Conservation (phyloP, 2,113 vertebrate genomes). For the Ailuropoda melanoleuca region DNA sequence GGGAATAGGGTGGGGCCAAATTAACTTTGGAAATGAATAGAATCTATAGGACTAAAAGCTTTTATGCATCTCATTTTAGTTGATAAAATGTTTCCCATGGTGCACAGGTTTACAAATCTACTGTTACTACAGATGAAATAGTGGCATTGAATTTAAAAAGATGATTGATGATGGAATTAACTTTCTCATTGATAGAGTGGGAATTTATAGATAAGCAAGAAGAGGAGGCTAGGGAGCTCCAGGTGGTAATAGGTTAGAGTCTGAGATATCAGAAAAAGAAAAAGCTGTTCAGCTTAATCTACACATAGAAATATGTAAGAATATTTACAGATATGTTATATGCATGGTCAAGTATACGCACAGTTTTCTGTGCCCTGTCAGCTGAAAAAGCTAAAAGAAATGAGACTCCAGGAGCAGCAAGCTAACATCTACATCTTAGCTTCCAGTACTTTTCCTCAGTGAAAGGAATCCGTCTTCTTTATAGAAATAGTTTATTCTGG, state of each 20-base stretch:
- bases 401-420: neutral
- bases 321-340: neutral
- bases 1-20: neutral
- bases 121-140: neutral
- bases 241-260: neutral
- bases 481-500: neutral
- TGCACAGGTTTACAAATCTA: neutral
- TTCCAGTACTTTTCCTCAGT: neutral
- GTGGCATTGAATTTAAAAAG: neutral
- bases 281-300: neutral
- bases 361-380: neutral
- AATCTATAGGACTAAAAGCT: neutral
- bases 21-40: neutral
- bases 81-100: neutral
- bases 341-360: neutral
- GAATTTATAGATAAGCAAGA: neutral
- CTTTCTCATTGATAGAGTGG: neutral
- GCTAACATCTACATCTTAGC: neutral
- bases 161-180: neutral
- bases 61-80: neutral
- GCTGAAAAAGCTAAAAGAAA: neutral
- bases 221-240: neutral
- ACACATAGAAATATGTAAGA: neutral
- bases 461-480: neutral
- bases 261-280: neutral